Conservation (phyloP, 2,888 invertebrate species). For the Torymus tubicola region DNA sequence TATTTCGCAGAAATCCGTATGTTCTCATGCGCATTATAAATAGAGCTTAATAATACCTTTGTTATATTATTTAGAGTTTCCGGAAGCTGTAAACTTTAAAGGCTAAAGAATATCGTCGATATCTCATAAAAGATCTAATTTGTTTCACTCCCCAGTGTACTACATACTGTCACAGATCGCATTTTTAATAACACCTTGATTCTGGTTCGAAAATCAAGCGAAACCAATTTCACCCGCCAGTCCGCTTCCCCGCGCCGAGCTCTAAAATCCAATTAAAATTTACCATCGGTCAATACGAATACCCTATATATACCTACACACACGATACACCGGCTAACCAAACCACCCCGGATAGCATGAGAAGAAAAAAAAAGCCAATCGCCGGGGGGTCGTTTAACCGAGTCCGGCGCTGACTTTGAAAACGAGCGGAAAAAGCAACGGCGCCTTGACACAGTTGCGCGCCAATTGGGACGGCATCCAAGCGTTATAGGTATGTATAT, state of each 20-base stretch:
- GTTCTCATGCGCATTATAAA: no score
- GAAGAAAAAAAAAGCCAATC: neutral
- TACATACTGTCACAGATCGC: neutral
- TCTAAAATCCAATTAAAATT: slow-evolving; percentile 45
- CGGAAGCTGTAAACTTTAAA: no score
- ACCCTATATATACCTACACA: no score
- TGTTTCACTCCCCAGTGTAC: no score
- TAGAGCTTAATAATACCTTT: no score
- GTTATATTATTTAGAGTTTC: no score
- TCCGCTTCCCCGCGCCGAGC: neutral
- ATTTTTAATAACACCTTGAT: slow-evolving; percentile 13
- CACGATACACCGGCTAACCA: no score
- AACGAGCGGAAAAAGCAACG: neutral
- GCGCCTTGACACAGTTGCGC: slow-evolving; percentile 44
- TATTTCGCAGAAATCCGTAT: no score
- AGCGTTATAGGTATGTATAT: neutral
- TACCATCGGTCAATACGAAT: neutral
- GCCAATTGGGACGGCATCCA: slow-evolving; percentile 48
- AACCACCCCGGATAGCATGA: neutral
- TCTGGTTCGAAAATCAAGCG: neutral
- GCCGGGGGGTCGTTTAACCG: slow-evolving; percentile 36
- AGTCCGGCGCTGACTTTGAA: slow-evolving; percentile 11
- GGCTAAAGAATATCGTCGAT: no score
- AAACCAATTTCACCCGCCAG: slow-evolving; percentile 15
- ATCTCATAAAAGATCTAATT: no score